A percentile compares a stretch with the other conserved stretches of the same genome.
These are phyloP conservation scores for Melanotaenia pygmaea DNA, from an alignment of 2,797 vertebrate genomes.

Conservation along the genomic window DNA sequence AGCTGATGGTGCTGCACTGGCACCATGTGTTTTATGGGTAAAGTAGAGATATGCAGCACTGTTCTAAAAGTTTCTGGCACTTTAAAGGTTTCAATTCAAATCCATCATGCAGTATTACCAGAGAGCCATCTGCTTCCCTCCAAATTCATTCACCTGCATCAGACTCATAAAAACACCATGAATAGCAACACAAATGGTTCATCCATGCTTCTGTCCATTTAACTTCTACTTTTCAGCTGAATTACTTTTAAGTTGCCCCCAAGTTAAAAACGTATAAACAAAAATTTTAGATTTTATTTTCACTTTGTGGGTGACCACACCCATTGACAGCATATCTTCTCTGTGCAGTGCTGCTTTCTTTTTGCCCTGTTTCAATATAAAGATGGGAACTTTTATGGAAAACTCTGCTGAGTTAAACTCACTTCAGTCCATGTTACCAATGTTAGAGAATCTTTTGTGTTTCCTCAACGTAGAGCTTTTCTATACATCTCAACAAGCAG, in stretches of 20 bases:
- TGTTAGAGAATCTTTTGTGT: background rate
- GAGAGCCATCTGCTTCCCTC: background rate
- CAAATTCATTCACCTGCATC: background rate
- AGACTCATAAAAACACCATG: background rate
- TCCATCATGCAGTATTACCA: background rate
- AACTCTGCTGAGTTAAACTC: background rate
- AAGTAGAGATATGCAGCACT: background rate
- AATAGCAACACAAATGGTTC: background rate
- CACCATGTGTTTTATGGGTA: background rate
- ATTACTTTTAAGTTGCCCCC: background rate
- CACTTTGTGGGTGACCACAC: background rate
- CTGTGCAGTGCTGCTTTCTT: background rate
- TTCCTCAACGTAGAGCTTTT: background rate
- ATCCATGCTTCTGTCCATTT: too few species aligned
- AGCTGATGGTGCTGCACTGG: conserved; percentile 50
- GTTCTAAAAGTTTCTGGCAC: background rate
- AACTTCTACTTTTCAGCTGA: background rate
- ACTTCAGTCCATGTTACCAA: conserved; percentile 4
- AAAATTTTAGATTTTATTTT: too few species aligned
- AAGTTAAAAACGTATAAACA: too few species aligned
- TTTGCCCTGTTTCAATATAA: background rate
- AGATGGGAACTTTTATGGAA: background rate
- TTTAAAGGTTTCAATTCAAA: background rate
- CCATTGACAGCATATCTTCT: background rate
- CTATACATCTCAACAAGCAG: conserved; percentile 9